phyloP scores from a whole-genome alignment of 2,888 invertebrate species.

The Drosophila subquinaria region DNA sequence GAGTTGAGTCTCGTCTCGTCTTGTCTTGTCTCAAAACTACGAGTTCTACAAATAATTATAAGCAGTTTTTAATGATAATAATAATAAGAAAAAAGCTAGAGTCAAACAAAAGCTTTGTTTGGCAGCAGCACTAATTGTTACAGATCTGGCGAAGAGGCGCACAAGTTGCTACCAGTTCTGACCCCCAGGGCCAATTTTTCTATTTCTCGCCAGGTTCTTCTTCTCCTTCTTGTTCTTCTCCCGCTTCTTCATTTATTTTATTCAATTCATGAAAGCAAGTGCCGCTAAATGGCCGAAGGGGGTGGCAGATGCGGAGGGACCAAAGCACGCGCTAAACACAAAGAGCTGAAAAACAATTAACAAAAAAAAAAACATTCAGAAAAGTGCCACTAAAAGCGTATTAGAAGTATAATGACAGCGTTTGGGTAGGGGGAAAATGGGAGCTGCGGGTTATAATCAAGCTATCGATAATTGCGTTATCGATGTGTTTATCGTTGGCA shows the following conservation, averaged over 20 bases:
- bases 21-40: conserved; percentile 45
- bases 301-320: conserved; percentile 31
- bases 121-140: conserved; percentile 78
- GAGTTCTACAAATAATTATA: conserved; percentile 81
- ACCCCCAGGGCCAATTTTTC: conserved; percentile 50
- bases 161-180: conserved; percentile 77
- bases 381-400: conserved; percentile 42
- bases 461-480: conserved; percentile 6
- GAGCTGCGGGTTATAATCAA: not conserved
- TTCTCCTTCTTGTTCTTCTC: not conserved
- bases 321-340: conserved; percentile 66
- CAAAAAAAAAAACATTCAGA: conserved; percentile 18
- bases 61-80: conserved; percentile 78
- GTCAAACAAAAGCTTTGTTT: conserved; percentile 68
- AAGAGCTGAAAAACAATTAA: conserved; percentile 53
- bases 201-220: conserved; percentile 25
- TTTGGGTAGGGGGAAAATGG: not conserved
- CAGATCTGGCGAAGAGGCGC: conserved; percentile 76
- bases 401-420: conserved; percentile 34
- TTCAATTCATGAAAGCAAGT: conserved; percentile 69
- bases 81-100: conserved; percentile 36
- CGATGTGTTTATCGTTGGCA: not conserved
- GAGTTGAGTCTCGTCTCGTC: conserved; percentile 30
- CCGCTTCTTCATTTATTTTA: conserved; percentile 1
- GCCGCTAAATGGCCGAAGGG: conserved; percentile 73